These are phyloP conservation scores for Cotesia vestalis DNA, from an alignment of 1,140 invertebrate species.

Conservation along the genomic window DNA sequence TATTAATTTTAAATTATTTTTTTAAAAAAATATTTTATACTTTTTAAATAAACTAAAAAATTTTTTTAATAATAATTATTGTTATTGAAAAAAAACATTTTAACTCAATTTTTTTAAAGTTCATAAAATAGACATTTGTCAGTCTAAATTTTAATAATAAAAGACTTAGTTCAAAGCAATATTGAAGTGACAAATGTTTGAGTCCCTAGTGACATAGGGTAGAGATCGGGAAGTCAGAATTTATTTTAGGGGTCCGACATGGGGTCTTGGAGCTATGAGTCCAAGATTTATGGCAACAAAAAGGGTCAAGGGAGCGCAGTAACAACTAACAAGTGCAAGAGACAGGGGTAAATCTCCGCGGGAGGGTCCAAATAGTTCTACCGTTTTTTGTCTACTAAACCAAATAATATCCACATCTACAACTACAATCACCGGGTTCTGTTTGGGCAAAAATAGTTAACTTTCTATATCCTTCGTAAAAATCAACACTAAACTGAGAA, in stretches of 20 bases:
- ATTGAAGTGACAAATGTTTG: background rate
- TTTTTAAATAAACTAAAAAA: too few relatives aligned
- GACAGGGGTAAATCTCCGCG: constrained; percentile 32
- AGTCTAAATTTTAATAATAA: background rate
- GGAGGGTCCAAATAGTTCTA: constrained; percentile 15
- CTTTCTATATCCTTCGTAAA: too few relatives aligned
- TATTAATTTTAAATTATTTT: too few relatives aligned
- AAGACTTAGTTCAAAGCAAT: background rate
- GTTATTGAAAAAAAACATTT: too few relatives aligned
- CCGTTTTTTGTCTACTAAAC: background rate
- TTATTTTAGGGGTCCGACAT: constrained; percentile 47
- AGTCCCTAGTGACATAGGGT: background rate
- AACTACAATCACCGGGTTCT: too few relatives aligned
- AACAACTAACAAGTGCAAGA: constrained; percentile 54
- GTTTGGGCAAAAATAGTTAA: too few relatives aligned
- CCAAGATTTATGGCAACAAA: constrained; percentile 57
- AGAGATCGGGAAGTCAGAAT: constrained; percentile 34
- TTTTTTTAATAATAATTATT: too few relatives aligned
- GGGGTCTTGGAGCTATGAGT: constrained; percentile 32
- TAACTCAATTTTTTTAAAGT: too few relatives aligned
- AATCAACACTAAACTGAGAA: too few relatives aligned
- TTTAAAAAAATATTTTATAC: too few relatives aligned
- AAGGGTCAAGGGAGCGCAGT: constrained; percentile 59
- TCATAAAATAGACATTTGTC: background rate
- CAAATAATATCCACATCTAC: too few relatives aligned